Conservation (phyloP, 1,140 invertebrate species). For the Laupala kohalensis region DNA sequence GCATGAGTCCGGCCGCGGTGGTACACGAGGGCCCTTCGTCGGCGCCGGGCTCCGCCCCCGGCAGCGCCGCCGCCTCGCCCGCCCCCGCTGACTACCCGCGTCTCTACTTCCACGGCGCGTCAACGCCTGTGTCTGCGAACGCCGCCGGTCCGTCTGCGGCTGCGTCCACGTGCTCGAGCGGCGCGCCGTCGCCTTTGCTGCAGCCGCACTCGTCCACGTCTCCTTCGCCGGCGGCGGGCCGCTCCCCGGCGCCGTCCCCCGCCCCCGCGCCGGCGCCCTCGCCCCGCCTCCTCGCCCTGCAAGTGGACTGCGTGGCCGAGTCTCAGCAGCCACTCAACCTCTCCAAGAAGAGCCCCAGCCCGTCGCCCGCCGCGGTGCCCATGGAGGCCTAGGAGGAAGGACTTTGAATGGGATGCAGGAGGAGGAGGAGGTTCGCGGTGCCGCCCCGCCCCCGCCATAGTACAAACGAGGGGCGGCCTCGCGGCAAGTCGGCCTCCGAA, state of each 20-base stretch:
- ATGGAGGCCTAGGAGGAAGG: conserved; percentile 28
- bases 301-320: conserved; percentile 60
- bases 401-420: conserved; percentile 23
- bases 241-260: conserved; percentile 35
- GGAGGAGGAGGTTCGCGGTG: conserved; percentile 37
- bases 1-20: conserved; percentile 5
- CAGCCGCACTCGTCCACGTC: conserved; percentile 2
- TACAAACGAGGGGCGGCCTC: neutral
- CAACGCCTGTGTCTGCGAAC: no score
- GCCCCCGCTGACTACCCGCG: conserved; percentile 9
- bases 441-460: neutral
- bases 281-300: conserved; percentile 53
- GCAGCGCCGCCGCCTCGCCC: conserved; percentile 14
- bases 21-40: conserved; percentile 8
- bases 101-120: conserved; percentile 10
- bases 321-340: conserved; percentile 73
- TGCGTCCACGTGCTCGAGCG: conserved; percentile 4
- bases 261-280: conserved; percentile 26
- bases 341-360: conserved; percentile 75
- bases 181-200: conserved; percentile 17
- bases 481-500: conserved; percentile 37
- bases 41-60: neutral
- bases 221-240: conserved; percentile 34
- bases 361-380: conserved; percentile 38
- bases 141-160: conserved; percentile 7